phyloP scores from a whole-genome alignment of 2,888 invertebrate species.

The Entomobrya multifasciata region DNA sequence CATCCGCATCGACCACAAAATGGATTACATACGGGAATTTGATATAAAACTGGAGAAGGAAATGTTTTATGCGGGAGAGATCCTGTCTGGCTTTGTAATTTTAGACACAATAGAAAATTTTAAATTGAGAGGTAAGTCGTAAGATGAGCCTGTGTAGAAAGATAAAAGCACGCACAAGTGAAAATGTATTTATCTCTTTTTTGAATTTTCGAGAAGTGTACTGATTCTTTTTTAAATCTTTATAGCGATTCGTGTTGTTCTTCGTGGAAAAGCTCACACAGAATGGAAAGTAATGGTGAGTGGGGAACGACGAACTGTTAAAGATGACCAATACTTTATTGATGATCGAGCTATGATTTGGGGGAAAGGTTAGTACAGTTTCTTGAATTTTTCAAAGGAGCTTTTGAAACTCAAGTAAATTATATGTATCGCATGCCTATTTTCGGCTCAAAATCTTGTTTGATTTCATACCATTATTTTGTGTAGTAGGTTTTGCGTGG shows the following conservation, averaged over 20 bases:
- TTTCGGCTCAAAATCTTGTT: too few relatives aligned
- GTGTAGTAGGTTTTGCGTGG: not conserved
- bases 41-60: constrained; percentile 89
- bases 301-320: constrained; percentile 87
- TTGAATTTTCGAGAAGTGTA: too few relatives aligned
- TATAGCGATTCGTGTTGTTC: constrained; percentile 86
- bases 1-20: constrained; percentile 80
- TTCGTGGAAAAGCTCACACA: constrained; percentile 88
- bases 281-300: constrained; percentile 89
- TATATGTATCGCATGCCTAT: too few relatives aligned
- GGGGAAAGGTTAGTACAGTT: constrained; percentile 85
- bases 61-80: constrained; percentile 89
- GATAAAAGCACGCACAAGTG: too few relatives aligned
- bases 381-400: not conserved
- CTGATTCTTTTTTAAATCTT: constrained; percentile 70
- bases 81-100: constrained; percentile 86
- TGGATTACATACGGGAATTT: constrained; percentile 90
- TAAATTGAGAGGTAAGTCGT: constrained; percentile 86
- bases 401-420: too few relatives aligned
- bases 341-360: constrained; percentile 88
- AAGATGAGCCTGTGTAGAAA: not conserved
- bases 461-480: not conserved
- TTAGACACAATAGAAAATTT: constrained; percentile 88
- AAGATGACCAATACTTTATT: constrained; percentile 89
- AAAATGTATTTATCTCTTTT: too few relatives aligned